These are phyloP conservation scores for Baryphthengus martii DNA, from an alignment of 2,113 vertebrate genomes.

Conservation along the genomic window DNA sequence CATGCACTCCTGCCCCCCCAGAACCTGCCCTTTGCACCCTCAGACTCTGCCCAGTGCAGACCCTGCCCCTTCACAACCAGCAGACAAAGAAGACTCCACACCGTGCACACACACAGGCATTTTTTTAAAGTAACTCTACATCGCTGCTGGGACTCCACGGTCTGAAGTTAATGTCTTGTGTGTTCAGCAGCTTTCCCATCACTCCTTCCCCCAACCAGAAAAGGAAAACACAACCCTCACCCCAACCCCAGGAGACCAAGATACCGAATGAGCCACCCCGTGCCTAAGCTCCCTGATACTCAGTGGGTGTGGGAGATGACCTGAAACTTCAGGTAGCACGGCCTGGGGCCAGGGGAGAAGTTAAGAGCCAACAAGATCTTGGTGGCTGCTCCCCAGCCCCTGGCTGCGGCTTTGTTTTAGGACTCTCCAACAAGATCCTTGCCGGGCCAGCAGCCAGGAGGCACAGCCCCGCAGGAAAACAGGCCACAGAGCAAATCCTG, in stretches of 20 bases:
- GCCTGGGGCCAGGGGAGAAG: not conserved
- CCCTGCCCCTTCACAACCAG: not conserved
- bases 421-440: not conserved
- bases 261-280: fast-evolving
- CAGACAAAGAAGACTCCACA: not conserved
- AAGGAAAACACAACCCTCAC: not conserved
- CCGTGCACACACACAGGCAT: fast-evolving
- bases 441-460: not conserved
- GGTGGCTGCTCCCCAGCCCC: not conserved
- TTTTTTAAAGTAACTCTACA: not conserved
- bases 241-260: not conserved
- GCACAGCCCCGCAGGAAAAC: not conserved
- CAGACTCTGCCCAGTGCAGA: too few relatives aligned
- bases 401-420: not conserved
- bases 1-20: not conserved
- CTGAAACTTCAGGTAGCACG: fast-evolving
- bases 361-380: fast-evolving
- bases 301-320: fast-evolving
- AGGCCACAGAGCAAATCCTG: fast-evolving
- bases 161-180: fast-evolving
- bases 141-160: fast-evolving
- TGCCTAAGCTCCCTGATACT: not conserved
- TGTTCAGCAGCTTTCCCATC: not conserved
- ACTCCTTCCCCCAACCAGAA: not conserved
- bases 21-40: not conserved